A percentile compares a stretch with the other conserved stretches of the same genome.
Evolutionary conservation across 1,140 invertebrate genomes (phyloP).

Genomic region (Akabosia matsudoensis): DNA sequence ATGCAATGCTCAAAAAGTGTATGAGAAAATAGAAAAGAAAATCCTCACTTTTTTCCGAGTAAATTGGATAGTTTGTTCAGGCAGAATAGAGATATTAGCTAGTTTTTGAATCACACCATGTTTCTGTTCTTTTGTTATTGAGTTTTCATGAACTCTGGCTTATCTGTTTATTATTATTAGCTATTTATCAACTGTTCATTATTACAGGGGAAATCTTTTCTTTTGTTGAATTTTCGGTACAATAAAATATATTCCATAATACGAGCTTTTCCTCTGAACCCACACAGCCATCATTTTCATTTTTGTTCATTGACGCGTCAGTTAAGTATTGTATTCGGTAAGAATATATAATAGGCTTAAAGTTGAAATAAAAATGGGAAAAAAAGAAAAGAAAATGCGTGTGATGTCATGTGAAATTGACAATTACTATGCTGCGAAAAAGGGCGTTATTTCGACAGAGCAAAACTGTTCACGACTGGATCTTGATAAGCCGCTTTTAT

Average conservation of each 20-base stretch:
- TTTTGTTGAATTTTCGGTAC: too few species aligned
- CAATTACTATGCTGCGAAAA: neutral
- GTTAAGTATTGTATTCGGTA: neutral
- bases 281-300: neutral
- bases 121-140: too few species aligned
- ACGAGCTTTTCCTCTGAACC: too few species aligned
- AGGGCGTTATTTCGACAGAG: neutral
- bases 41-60: too few species aligned
- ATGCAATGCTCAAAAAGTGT: too few species aligned
- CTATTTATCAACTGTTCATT: neutral
- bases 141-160: neutral
- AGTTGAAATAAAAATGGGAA: neutral
- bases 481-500: neutral
- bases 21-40: too few species aligned
- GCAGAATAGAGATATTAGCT: too few species aligned
- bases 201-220: neutral
- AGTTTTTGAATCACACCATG: neutral
- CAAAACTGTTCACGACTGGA: neutral
- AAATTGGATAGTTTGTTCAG: too few species aligned
- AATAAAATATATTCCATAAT: too few species aligned
- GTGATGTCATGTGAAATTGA: constrained; percentile 6
- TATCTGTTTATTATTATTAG: neutral
- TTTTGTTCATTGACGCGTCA: neutral
- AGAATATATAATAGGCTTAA: neutral
- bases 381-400: too few species aligned